phyloP scores from a whole-genome alignment of 2,888 invertebrate species.

The Branchipolynoe longqiensis region DNA sequence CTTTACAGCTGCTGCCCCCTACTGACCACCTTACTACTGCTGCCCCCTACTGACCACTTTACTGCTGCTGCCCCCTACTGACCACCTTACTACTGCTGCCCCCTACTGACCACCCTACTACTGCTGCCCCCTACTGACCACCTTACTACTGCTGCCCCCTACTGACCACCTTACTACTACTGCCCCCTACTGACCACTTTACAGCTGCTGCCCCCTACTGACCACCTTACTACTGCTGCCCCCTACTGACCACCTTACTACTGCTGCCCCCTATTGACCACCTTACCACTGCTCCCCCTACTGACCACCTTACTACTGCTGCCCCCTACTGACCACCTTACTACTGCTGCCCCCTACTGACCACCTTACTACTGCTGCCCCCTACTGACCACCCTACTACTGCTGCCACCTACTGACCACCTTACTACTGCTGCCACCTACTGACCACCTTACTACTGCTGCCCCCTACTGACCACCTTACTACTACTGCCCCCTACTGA shows the following conservation, averaged over 20 bases:
- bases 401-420: neutral
- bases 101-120: neutral
- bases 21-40: neutral
- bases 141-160: too few relatives aligned
- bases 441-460: neutral
- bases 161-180: neutral
- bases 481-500: neutral
- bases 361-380: neutral
- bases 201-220: neutral
- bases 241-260: neutral
- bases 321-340: neutral
- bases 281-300: neutral
- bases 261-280: too few relatives aligned
- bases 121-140: neutral
- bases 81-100: neutral
- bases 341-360: too few relatives aligned
- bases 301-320: neutral
- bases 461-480: neutral
- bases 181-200: neutral
- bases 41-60: neutral
- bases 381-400: neutral
- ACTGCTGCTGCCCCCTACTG: too few relatives aligned
- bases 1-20: neutral
- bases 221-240: neutral
- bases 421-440: too few relatives aligned